Conservation (phyloP, 2,113 vertebrate genomes). For the Pristiophorus japonicus region DNA sequence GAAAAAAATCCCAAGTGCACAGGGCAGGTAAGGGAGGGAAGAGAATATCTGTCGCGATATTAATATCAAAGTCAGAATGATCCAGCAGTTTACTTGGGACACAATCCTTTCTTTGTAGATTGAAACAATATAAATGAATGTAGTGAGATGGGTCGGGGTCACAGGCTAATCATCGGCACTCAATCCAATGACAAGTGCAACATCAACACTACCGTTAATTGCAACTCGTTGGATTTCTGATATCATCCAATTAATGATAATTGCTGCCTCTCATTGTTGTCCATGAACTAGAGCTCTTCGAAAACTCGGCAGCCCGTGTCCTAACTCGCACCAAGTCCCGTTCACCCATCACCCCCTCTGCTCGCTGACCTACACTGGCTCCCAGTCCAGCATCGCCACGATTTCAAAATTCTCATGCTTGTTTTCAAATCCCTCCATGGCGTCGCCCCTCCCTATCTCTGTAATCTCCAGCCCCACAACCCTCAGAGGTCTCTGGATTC, state of each 20-base stretch:
- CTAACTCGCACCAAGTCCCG: not conserved
- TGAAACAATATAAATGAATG: not conserved
- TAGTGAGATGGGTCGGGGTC: not conserved
- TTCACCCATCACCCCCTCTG: not conserved
- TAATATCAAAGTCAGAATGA: not conserved
- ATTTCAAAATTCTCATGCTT: too few species aligned
- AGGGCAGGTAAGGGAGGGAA: not conserved
- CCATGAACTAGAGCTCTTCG: not conserved
- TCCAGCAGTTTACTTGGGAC: not conserved
- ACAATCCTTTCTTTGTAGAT: not conserved
- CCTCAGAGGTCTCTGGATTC: too few species aligned
- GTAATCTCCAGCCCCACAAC: not conserved
- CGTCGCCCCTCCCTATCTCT: not conserved
- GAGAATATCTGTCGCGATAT: not conserved
- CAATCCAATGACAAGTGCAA: not conserved
- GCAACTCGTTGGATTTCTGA: not conserved
- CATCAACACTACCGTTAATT: not conserved
- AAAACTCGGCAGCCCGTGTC: not conserved
- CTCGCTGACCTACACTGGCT: not conserved
- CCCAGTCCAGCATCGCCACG: not conserved
- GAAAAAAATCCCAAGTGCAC: not conserved
- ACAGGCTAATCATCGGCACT: not conserved
- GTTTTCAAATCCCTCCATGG: not conserved
- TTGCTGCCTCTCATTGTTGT: not conserved
- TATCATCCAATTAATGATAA: not conserved